Base-by-base conservation (phyloP, 2,113 vertebrate genomes). In the Heliornis fulica region DNA sequence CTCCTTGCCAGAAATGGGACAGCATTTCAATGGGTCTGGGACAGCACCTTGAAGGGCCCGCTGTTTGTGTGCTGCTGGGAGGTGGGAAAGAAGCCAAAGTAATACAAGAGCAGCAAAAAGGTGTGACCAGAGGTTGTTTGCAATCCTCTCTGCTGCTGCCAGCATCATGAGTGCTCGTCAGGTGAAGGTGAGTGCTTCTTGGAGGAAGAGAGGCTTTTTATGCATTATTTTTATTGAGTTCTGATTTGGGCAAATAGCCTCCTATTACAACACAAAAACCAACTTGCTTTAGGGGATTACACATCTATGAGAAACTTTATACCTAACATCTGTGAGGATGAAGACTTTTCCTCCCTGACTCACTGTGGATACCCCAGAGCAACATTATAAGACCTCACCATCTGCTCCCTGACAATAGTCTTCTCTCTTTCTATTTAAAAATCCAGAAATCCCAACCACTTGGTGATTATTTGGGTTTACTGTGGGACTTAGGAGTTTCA, bases 391-490 rank as follows among this genome's bases (percentile, higher is more conserved):
- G 90, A 83, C 88, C 96, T 88, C 59, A 74, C 79, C 96, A 96
- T 92, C 94, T 96, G 94, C 79, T 95, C 76, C 64, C 56, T 91
- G 71, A 88, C 90, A 86, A 54, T 36, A 71, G 71, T 36, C 63
- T 83, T 83, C 76, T 51, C 71, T 87, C 29, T 74, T 64, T 41
- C 78, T 80, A 25, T 54, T 80, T 45, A 45, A 83, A 45, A 31
- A 15, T 28, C 0, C 61, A 50, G 56, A 60, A 89, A 90, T 83
- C 50, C 65, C 46, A 86, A 43, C 56, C 77, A 14, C 61, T 70
- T 88, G 45, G 36, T 83, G 51, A 36, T 70, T 78, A 40, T 93
- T 66, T 88, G 86, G 63, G 28, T 71, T 81, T 95, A 69, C 46
- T 92, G 34, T 64, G 92, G 54, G 88, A 92, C 31, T n/a, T 71